Conservation (phyloP, 2,113 vertebrate genomes). For the Burhinus oedicnemus region DNA sequence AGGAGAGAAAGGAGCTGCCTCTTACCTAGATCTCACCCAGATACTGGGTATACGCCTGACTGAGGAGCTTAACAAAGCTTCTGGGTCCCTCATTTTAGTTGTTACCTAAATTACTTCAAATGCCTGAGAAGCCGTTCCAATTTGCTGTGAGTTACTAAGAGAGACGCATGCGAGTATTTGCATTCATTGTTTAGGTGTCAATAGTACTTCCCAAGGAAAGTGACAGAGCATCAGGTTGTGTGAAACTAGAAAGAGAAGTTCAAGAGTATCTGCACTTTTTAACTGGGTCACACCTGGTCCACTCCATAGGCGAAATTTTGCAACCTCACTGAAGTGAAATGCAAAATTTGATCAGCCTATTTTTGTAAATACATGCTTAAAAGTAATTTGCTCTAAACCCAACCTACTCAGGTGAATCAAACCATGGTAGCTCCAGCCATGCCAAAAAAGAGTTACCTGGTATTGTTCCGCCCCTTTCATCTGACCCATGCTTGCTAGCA, state of each 20-base stretch:
- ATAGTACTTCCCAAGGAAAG: background rate
- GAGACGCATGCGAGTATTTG: background rate
- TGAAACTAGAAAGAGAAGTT: background rate
- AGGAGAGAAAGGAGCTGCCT: background rate
- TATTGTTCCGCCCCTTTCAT: background rate
- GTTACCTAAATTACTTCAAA: background rate
- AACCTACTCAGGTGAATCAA: background rate
- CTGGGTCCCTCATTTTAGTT: background rate
- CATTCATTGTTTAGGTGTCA: background rate
- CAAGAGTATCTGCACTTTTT: background rate
- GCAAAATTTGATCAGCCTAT: background rate
- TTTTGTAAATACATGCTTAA: background rate
- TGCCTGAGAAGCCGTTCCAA: background rate
- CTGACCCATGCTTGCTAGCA: background rate
- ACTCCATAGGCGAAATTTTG: background rate
- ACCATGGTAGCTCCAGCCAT: background rate
- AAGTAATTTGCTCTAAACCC: background rate
- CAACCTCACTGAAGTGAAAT: background rate
- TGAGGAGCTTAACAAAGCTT: background rate
- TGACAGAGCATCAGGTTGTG: background rate
- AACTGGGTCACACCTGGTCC: background rate
- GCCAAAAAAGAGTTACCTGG: background rate
- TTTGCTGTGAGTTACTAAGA: background rate
- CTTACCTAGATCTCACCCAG: background rate
- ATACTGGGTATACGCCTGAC: background rate